Evolutionary conservation across 2,888 invertebrate genomes (phyloP).

Genomic region (Oscheius sp.): DNA sequence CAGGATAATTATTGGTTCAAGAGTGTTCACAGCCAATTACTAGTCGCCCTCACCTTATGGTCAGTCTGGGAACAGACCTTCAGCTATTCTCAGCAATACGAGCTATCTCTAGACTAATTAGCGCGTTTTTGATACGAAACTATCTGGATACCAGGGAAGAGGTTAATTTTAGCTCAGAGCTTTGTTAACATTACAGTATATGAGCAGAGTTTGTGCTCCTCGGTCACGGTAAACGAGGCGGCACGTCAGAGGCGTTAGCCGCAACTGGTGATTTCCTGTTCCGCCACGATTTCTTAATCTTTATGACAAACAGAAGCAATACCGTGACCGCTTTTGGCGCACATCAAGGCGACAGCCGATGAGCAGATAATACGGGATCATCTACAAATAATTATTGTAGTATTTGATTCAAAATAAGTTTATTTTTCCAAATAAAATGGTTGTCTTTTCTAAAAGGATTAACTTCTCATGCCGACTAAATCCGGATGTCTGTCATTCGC

Average conservation of each 20-base stretch:
- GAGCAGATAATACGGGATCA: constrained; percentile 17
- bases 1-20: constrained; percentile 19
- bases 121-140: background rate
- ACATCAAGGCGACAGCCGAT: constrained; percentile 6
- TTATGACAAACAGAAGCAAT: constrained; percentile 23
- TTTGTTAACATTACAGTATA: constrained; percentile 20
- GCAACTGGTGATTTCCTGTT: constrained; percentile 31
- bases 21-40: constrained; percentile 22
- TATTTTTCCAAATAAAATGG: too few relatives aligned
- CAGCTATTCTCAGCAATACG: constrained; percentile 11
- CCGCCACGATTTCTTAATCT: constrained; percentile 19
- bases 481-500: too few relatives aligned
- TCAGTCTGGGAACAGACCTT: constrained; percentile 22
- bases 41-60: constrained; percentile 18
- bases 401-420: too few relatives aligned
- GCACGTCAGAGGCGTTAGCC: constrained; percentile 23
- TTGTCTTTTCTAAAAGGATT: too few relatives aligned
- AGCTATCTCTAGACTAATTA: constrained; percentile 17
- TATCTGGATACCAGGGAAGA: background rate
- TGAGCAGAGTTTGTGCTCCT: constrained; percentile 16
- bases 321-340: constrained; percentile 29
- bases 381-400: constrained; percentile 2
- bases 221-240: constrained; percentile 29
- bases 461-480: too few relatives aligned
- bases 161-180: background rate